A percentile compares a stretch with the other conserved stretches of the same genome.
phyloP scores from a whole-genome alignment of 2,888 invertebrate genomes.

The Pemphredon lugubris region DNA sequence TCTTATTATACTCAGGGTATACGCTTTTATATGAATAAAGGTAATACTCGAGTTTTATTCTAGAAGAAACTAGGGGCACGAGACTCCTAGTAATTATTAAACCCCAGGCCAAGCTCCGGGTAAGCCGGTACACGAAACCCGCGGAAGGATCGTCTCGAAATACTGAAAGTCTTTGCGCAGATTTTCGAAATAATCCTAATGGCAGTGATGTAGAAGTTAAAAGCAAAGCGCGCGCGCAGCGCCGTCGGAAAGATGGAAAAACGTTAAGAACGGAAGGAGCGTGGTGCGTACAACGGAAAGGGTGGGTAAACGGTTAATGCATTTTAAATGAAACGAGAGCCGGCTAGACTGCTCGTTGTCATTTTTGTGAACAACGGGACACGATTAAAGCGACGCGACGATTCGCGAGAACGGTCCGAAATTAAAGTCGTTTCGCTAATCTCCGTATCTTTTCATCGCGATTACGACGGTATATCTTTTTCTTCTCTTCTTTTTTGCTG shows the following conservation, averaged over 20 bases:
- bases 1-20: no score
- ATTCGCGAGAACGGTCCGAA: no score
- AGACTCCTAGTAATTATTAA: neutral
- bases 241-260: neutral
- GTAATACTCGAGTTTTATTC: no score
- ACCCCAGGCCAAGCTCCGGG: neutral
- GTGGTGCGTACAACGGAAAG: neutral
- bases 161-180: neutral
- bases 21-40: no score
- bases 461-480: no score
- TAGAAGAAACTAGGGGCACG: no score
- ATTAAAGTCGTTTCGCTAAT: no score
- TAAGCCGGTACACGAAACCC: neutral
- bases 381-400: no score
- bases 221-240: neutral
- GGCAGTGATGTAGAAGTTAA: neutral
- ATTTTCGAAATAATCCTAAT: slow-evolving; percentile 10
- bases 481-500: no score
- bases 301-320: slow-evolving; percentile 59
- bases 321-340: slow-evolving; percentile 68
- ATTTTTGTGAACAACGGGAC: no score
- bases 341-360: no score
- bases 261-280: neutral
- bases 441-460: no score
- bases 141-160: slow-evolving; percentile 2